Evolutionary conservation across 2,888 invertebrate genomes (phyloP).

Genomic region (Leucoma salicis): DNA sequence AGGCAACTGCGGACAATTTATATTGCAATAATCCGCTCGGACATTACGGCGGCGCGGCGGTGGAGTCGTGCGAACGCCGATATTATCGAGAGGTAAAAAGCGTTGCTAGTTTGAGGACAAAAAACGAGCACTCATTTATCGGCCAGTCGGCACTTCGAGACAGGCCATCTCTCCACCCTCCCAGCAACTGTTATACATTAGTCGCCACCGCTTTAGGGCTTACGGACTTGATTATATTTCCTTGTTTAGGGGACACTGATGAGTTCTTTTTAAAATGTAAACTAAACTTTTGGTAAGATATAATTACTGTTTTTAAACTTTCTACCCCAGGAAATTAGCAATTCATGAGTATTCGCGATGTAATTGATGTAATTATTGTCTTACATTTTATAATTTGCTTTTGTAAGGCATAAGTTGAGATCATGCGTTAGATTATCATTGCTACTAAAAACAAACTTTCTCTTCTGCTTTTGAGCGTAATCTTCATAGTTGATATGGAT

Average conservation of each 20-base stretch:
- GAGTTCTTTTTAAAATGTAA: constrained; percentile 20
- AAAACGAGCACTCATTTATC: constrained; percentile 81
- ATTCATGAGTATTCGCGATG: not conserved
- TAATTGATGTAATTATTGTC: not conserved
- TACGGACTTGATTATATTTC: constrained; percentile 26
- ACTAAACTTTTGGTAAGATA: constrained; percentile 1
- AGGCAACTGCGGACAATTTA: constrained; percentile 79
- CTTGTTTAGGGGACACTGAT: constrained; percentile 27
- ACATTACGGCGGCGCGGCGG: constrained; percentile 58
- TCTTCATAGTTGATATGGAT: too few species aligned
- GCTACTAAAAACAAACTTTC: too few species aligned
- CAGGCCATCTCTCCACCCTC: constrained; percentile 51
- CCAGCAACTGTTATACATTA: constrained; percentile 33
- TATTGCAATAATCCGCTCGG: constrained; percentile 79
- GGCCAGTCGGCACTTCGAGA: constrained; percentile 63
- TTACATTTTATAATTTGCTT: too few species aligned
- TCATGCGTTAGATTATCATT: too few species aligned
- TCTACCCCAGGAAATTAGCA: not conserved
- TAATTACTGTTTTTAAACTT: constrained; percentile 1
- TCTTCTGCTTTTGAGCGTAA: too few species aligned
- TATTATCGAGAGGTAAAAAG: constrained; percentile 74
- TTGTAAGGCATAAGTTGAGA: too few species aligned
- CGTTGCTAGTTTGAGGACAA: constrained; percentile 73
- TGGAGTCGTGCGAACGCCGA: constrained; percentile 54
- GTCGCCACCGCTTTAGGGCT: constrained; percentile 30